These are phyloP conservation scores for Polydesmus complanatus DNA, from an alignment of 2,888 invertebrate species.

Conservation along the genomic window DNA sequence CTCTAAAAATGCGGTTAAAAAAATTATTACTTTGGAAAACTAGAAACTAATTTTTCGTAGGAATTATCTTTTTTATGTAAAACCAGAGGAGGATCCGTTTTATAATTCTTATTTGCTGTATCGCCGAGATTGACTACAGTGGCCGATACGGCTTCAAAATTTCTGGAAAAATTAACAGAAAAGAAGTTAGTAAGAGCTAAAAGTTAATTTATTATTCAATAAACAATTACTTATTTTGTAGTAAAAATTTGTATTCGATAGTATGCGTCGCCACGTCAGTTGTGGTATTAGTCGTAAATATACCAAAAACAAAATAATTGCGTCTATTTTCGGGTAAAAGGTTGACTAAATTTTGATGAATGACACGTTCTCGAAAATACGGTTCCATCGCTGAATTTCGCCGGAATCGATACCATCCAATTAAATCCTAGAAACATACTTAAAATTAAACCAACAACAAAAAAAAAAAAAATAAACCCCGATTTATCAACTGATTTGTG, in stretches of 20 bases:
- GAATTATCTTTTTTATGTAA: background rate
- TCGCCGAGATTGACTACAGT: slow-evolving; percentile 7
- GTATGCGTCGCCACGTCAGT: slow-evolving; percentile 5
- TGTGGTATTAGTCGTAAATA: slow-evolving; percentile 2
- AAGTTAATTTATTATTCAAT: background rate
- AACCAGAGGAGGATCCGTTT: background rate
- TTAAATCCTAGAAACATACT: slow-evolving; percentile 5
- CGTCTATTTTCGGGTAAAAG: background rate
- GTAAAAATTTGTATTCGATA: slow-evolving; percentile 1
- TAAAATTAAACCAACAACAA: too few species aligned
- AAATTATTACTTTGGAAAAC: background rate
- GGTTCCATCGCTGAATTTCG: slow-evolving; percentile 6
- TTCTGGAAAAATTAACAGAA: background rate
- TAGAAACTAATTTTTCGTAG: background rate
- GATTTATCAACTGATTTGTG: too few species aligned
- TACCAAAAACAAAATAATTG: slow-evolving; percentile 9
- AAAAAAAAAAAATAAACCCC: too few species aligned
- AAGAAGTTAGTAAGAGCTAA: background rate
- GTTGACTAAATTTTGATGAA: slow-evolving; percentile 5
- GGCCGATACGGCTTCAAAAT: slow-evolving; percentile 1
- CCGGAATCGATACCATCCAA: slow-evolving; percentile 13
- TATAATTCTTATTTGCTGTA: slow-evolving; percentile 11
- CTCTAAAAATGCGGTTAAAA: too few species aligned
- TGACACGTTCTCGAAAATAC: slow-evolving; percentile 3
- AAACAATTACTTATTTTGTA: background rate